A percentile compares a stretch with the other conserved stretches of the same genome.
Evolutionary conservation across 2,113 vertebrate genomes (phyloP).

Genomic region (Oncorhynchus kisutch): DNA sequence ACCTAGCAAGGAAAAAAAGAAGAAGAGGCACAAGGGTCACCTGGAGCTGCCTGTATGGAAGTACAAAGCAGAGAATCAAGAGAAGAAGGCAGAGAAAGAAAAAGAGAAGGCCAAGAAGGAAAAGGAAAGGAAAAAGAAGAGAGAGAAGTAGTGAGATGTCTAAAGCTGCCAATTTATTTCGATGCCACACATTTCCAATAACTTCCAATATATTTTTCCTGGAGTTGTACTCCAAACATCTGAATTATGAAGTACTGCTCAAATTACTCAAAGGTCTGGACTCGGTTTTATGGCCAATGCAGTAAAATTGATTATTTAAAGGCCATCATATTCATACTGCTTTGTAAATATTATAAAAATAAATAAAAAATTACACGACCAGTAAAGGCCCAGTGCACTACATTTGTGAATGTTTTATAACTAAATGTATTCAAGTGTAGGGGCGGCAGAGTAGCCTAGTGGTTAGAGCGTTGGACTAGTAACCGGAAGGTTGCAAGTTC

Average conservation of each 20-base stretch:
- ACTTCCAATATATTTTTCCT: neutral
- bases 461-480: too few relatives aligned
- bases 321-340: too few relatives aligned
- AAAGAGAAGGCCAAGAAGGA: slow-evolving; percentile 35
- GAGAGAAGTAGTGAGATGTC: slow-evolving; percentile 11
- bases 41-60: slow-evolving; percentile 79
- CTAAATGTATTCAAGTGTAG: too few relatives aligned
- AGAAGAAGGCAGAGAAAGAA: slow-evolving; percentile 55
- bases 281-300: too few relatives aligned
- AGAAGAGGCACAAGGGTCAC: slow-evolving; percentile 56
- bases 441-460: too few relatives aligned
- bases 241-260: neutral
- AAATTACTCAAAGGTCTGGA: neutral
- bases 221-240: neutral
- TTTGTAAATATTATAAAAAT: too few relatives aligned
- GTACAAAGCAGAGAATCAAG: slow-evolving; percentile 78
- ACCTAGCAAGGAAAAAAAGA: slow-evolving; percentile 29
- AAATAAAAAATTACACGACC: too few relatives aligned
- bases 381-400: too few relatives aligned
- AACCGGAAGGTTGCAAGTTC: too few relatives aligned
- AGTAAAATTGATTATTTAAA: too few relatives aligned
- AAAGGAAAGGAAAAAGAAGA: slow-evolving; percentile 16
- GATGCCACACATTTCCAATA: neutral
- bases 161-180: neutral
- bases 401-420: too few relatives aligned